These are phyloP conservation scores for Aplysina aerophoba DNA, from an alignment of 37 sponge, comb jelly and placozoan species.

Conservation along the genomic window DNA sequence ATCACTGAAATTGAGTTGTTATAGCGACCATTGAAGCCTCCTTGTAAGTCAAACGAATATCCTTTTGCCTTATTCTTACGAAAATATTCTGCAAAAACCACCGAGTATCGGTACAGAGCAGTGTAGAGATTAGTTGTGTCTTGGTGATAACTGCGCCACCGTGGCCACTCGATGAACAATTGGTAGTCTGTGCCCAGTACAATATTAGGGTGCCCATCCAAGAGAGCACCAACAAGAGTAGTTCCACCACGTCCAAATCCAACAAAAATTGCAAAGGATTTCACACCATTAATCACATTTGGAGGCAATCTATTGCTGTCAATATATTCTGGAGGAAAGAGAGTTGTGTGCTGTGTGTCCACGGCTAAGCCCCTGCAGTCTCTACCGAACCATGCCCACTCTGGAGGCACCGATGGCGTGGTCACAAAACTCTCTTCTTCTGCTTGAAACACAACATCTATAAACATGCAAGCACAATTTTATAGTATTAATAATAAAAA, in stretches of 20 bases:
- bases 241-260: conserved; percentile 11
- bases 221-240: conserved; percentile 4
- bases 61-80: background rate
- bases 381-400: too few species aligned
- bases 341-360: too few species aligned
- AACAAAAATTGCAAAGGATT: conserved; percentile 1
- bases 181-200: conserved; percentile 15
- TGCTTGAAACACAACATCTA: too few species aligned
- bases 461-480: too few species aligned
- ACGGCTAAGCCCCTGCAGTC: too few species aligned
- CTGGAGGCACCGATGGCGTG: too few species aligned
- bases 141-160: background rate
- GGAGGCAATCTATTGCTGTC: too few species aligned
- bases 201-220: conserved; percentile 26
- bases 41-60: background rate
- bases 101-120: background rate
- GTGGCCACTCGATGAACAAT: background rate
- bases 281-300: background rate
- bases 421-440: too few species aligned
- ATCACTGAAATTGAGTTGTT: background rate
- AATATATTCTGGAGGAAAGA: too few species aligned
- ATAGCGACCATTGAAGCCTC: conserved; percentile 5
- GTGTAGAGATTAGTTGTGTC: background rate
- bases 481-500: too few species aligned
- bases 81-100: background rate